phyloP scores from a whole-genome alignment of 2,888 invertebrate species.

The Parnassius smintheus region DNA sequence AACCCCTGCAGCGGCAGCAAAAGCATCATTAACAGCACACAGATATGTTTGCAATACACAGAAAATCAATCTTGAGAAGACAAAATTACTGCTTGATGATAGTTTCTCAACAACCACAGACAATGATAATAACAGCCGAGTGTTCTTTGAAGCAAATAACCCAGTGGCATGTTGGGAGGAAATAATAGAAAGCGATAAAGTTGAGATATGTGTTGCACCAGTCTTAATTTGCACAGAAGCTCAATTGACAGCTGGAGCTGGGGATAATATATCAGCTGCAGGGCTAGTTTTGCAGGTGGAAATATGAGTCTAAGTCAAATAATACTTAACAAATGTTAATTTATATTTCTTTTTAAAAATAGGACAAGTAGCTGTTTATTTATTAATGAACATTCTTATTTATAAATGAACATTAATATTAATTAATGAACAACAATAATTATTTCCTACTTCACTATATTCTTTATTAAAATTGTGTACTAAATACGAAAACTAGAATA shows the following conservation, averaged over 20 bases:
- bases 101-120: constrained; percentile 88
- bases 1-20: constrained; percentile 89
- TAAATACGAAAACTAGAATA: not conserved
- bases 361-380: not conserved
- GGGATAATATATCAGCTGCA: constrained; percentile 94
- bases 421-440: constrained; percentile 5
- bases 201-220: constrained; percentile 90
- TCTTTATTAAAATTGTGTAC: not conserved
- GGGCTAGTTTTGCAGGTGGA: constrained; percentile 87
- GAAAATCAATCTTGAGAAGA: constrained; percentile 72
- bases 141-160: constrained; percentile 84
- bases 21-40: constrained; percentile 90
- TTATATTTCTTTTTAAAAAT: constrained; percentile 1
- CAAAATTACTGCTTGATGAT: constrained; percentile 87
- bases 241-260: constrained; percentile 91
- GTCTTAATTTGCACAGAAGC: constrained; percentile 91
- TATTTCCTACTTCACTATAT: constrained; percentile 1
- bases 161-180: constrained; percentile 93
- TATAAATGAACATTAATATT: not conserved
- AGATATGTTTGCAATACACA: constrained; percentile 89
- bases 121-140: constrained; percentile 74
- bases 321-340: not conserved
- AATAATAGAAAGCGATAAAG: constrained; percentile 65
- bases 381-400: not conserved
- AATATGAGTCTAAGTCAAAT: constrained; percentile 49